These are phyloP conservation scores for Anomalospiza imberbis DNA, from an alignment of 2,797 vertebrate genomes.

Conservation along the genomic window DNA sequence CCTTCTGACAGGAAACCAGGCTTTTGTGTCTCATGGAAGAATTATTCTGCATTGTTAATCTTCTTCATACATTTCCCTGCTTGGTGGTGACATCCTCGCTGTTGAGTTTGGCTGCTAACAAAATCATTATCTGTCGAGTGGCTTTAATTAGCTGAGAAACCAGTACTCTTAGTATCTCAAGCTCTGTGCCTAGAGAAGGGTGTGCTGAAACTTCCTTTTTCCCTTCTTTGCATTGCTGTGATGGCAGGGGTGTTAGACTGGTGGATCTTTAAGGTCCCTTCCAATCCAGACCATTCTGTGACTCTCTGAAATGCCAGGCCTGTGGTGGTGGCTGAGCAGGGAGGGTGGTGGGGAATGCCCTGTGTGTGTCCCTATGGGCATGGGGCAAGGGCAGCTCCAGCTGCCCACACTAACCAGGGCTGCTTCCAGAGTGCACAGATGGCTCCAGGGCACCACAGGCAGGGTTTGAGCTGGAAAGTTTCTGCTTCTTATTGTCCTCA, in stretches of 20 bases:
- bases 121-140: slow-evolving; percentile 25
- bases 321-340: not conserved
- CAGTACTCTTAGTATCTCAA: not conserved
- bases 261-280: not conserved
- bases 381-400: not conserved
- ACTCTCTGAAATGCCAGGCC: fast-evolving
- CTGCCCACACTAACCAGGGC: not conserved
- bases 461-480: not conserved
- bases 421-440: not conserved
- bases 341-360: not conserved
- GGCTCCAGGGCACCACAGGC: not conserved
- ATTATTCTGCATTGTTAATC: slow-evolving; percentile 35
- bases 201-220: not conserved
- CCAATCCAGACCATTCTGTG: not conserved
- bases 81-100: not conserved
- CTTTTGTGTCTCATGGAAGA: slow-evolving; percentile 22
- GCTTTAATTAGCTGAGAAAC: not conserved
- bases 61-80: not conserved
- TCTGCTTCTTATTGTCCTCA: not conserved
- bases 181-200: not conserved
- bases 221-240: not conserved
- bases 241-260: not conserved
- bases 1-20: slow-evolving; percentile 28
- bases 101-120: slow-evolving; percentile 15
- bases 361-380: not conserved